Conservation (phyloP, 2,797 vertebrate species). For the Muscicapa comitata region DNA sequence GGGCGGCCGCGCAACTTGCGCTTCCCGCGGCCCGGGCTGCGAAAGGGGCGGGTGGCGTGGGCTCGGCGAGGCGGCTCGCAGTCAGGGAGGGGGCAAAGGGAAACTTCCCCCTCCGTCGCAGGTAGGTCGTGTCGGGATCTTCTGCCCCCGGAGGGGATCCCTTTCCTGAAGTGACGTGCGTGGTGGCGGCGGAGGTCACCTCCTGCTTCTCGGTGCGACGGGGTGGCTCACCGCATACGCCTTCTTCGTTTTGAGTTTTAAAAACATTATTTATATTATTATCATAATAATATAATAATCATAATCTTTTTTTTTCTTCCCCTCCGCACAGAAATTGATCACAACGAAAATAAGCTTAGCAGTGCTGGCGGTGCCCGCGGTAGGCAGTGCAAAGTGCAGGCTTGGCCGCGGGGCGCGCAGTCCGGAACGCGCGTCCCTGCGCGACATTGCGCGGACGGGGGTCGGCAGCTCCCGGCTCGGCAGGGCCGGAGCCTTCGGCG, state of each 20-base stretch:
- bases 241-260: not conserved
- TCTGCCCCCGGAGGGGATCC: not conserved
- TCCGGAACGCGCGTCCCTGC: not conserved
- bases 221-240: not conserved
- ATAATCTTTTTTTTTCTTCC: not conserved
- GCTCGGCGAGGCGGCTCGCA: not conserved
- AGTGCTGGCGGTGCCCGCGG: not conserved
- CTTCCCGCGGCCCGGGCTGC: not conserved
- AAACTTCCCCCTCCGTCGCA: not conserved
- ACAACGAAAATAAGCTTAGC: not conserved
- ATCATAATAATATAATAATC: not conserved
- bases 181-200: not conserved
- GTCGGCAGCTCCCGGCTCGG: not conserved
- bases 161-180: constrained; percentile 1
- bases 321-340: not conserved
- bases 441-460: not conserved
- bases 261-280: not conserved
- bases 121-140: not conserved
- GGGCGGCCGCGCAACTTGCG: not conserved
- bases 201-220: not conserved
- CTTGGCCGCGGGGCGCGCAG: not conserved
- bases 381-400: not conserved
- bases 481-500: not conserved
- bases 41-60: not conserved
- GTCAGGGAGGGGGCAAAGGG: not conserved